phyloP scores from a whole-genome alignment of 2,888 invertebrate genomes.

The Marronus borbonicus region DNA sequence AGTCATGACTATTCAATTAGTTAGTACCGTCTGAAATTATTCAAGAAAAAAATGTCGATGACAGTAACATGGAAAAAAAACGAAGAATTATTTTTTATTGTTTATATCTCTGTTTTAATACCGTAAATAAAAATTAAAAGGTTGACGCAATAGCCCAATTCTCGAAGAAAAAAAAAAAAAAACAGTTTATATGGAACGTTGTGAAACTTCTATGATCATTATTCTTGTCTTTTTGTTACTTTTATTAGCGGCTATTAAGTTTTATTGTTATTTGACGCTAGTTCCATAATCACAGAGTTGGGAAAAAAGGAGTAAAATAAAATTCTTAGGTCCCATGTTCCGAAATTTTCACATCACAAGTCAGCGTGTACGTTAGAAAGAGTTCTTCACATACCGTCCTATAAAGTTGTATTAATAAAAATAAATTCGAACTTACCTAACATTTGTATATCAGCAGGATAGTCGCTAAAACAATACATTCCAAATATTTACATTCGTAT shows the following conservation, averaged over 20 bases:
- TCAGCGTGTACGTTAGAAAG: too few species aligned
- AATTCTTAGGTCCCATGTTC: too few species aligned
- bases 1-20: not conserved
- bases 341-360: too few species aligned
- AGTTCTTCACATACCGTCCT: too few species aligned
- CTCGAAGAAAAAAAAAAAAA: not conserved
- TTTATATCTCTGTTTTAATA: not conserved
- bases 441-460: too few species aligned
- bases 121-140: too few species aligned
- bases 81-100: not conserved
- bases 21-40: not conserved
- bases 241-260: conserved; percentile 8
- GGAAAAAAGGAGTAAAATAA: too few species aligned
- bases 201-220: not conserved
- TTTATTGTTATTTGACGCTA: conserved; percentile 2
- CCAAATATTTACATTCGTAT: not conserved
- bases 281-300: not conserved
- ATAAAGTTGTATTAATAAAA: too few species aligned
- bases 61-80: not conserved
- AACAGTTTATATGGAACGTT: not conserved
- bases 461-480: too few species aligned
- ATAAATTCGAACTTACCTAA: too few species aligned
- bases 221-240: not conserved
- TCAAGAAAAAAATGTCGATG: not conserved
- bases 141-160: not conserved